Percentiles rank a stretch among this genome's conserved stretches.
Conservation (phyloP, 2,888 invertebrate genomes). For the Hoplodrina ambigua region DNA sequence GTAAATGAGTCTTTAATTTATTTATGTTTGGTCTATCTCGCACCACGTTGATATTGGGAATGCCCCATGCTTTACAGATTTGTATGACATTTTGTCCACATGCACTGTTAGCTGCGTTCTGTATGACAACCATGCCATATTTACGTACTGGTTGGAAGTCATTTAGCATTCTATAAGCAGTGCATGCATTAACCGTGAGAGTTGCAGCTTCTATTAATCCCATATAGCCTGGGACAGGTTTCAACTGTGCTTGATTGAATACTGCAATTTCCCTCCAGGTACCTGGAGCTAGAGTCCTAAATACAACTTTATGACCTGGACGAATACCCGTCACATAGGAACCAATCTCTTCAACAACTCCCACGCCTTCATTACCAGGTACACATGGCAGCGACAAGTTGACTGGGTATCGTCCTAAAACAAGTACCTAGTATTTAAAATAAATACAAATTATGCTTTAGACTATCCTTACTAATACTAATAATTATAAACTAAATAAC, state of each 20-base stretch:
- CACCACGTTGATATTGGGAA: constrained; percentile 96
- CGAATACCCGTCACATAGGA: constrained; percentile 82
- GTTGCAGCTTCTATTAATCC: constrained; percentile 95
- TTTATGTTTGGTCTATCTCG: constrained; percentile 94
- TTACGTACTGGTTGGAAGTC: constrained; percentile 94
- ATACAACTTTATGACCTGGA: constrained; percentile 95
- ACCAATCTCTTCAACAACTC: constrained; percentile 94
- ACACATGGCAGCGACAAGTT: constrained; percentile 95
- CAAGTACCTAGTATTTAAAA: constrained; percentile 1
- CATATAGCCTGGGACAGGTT: constrained; percentile 93
- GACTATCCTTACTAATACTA: too few species aligned
- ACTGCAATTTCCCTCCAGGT: constrained; percentile 96
- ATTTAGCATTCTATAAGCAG: constrained; percentile 98
- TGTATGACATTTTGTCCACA: constrained; percentile 99
- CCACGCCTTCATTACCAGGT: constrained; percentile 98
- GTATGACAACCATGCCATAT: constrained; percentile 96
- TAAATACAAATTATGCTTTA: too few species aligned
- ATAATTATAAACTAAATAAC: too few species aligned
- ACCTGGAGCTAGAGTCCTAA: constrained; percentile 94
- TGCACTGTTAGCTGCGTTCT: constrained; percentile 99
- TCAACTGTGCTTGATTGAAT: constrained; percentile 90
- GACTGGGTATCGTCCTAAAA: constrained; percentile 85
- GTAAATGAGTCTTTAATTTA: constrained; percentile 92
- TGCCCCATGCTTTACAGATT: constrained; percentile 94
- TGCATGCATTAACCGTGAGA: constrained; percentile 97